Conservation (phyloP, 2,113 vertebrate species). For the Ranitomeya variabilis region DNA sequence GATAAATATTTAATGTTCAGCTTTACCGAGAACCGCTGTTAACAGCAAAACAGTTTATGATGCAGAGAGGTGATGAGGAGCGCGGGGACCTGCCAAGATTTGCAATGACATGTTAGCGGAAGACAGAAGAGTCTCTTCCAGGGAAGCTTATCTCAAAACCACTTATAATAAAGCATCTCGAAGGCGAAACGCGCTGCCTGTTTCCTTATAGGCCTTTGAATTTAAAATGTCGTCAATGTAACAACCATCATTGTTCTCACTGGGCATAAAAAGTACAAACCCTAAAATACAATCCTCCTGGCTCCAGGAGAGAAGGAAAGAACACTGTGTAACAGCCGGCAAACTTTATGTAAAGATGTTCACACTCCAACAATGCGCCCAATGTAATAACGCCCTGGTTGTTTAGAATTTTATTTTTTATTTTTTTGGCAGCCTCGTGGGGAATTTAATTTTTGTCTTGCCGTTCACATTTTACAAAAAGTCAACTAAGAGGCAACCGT, state of each 20-base stretch:
- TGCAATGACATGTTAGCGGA: slow-evolving; percentile 32
- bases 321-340: not conserved
- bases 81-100: slow-evolving; percentile 53
- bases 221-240: slow-evolving; percentile 15
- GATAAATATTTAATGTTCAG: slow-evolving; percentile 56
- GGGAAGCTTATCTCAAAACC: not conserved
- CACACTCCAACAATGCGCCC: not conserved
- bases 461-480: not conserved
- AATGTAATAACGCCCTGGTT: not conserved
- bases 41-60: slow-evolving; percentile 57
- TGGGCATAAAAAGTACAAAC: not conserved
- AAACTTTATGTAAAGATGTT: not conserved
- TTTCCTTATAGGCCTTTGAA: not conserved
- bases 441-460: not conserved
- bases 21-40: slow-evolving; percentile 46
- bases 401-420: too few relatives aligned
- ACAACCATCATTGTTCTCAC: not conserved
- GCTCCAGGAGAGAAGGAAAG: not conserved
- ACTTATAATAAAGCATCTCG: slow-evolving; percentile 11
- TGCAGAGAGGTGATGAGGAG: slow-evolving; percentile 49
- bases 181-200: not conserved
- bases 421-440: not conserved
- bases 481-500: not conserved
- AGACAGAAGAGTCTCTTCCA: slow-evolving; percentile 38
- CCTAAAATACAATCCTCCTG: not conserved